phyloP scores from a whole-genome alignment of 2,797 vertebrate genomes.

The Rhinatrema bivittatum region DNA sequence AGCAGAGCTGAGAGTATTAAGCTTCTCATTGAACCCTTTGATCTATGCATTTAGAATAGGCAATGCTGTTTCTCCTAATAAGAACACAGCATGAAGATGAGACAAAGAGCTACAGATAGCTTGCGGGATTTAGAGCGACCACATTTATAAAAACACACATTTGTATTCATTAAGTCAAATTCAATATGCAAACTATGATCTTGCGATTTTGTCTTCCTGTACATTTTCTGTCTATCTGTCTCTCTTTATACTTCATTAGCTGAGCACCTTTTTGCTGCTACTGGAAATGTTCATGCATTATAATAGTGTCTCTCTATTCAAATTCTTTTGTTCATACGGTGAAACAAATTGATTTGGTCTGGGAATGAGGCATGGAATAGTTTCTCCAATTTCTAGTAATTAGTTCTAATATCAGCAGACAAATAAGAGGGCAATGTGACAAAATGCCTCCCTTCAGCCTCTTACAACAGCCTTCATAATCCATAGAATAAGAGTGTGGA shows the following conservation, averaged over 20 bases:
- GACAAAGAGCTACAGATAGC: too few species aligned
- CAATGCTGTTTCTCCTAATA: too few species aligned
- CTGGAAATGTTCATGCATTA: too few species aligned
- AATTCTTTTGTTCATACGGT: slow-evolving; percentile 18
- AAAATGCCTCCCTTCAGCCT: slow-evolving; percentile 36
- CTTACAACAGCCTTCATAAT: slow-evolving; percentile 43
- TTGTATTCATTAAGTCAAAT: slow-evolving; percentile 9
- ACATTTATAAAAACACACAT: too few species aligned
- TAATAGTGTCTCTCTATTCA: slow-evolving; percentile 10
- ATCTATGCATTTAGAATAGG: too few species aligned
- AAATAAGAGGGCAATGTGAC: slow-evolving; percentile 41
- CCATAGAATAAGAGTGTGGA: slow-evolving; percentile 17
- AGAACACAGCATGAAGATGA: too few species aligned
- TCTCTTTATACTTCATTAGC: slow-evolving; percentile 28
- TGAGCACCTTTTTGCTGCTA: slow-evolving; percentile 26
- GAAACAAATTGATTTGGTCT: slow-evolving; percentile 36
- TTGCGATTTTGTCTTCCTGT: slow-evolving; percentile 41
- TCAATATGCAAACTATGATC: slow-evolving; percentile 19
- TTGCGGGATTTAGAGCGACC: too few species aligned
- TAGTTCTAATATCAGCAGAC: slow-evolving; percentile 36
- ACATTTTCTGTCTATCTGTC: slow-evolving; percentile 30
- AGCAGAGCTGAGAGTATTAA: too few species aligned
- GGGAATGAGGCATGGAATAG: slow-evolving; percentile 30
- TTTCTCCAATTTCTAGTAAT: slow-evolving; percentile 33
- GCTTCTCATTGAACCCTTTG: too few species aligned